Base-by-base conservation (phyloP, 30 jellyfish, hydroid and myxozoan genomes). In the Aurelia aurita region DNA sequence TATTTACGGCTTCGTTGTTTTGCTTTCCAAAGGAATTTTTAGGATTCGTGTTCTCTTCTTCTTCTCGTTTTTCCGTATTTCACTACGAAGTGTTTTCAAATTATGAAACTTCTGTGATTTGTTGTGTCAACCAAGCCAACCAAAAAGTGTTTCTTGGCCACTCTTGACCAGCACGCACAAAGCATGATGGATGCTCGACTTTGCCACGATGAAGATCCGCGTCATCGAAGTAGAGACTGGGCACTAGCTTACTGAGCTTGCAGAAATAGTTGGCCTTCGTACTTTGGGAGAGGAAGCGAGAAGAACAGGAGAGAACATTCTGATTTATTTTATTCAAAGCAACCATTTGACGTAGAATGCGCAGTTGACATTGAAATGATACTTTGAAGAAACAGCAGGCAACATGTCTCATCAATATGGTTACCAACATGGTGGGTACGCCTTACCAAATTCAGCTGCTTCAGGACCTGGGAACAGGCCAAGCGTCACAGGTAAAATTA, bases 191-290 rank as follows among this genome's bases (percentile, higher is more conserved):
- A 55, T 58, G 87, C 66, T 69, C 23, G 25, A 44, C 64, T 22
- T 47, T 83, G 93, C 93, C 93, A 83, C 93, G 93, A 65, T 55
- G 67, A 55, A 19, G 67, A 55, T 55, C 67, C 87, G 93, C 93
- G 93, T 83, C 87, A 59, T 11, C 25, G 31, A 19, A 9, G 0
- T 1, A 86, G 18, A 59, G 86, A n/a, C 81, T 70, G 86, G 93
- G 49, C 1, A 54, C 93, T 58, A 69, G 76, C 25, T 12, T 35
- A 39, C 51, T 39, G 51, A 39, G 51, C 16, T 39, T 39, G 51
- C 51, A 5, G 16, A 9, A 39, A 39, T 39, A 39, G 51, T 39
- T 39, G 51, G 51, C 51, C 51, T 39, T 39, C 51, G 51, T 39
- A 39, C 51, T 6, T 6, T 39, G 16, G 15, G 51, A 39, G 9